Evolutionary conservation across 2,888 invertebrate genomes (phyloP), one percentile per base, ranked within the genome.

Genomic region (Pardosa pseudoannulata): DNA sequence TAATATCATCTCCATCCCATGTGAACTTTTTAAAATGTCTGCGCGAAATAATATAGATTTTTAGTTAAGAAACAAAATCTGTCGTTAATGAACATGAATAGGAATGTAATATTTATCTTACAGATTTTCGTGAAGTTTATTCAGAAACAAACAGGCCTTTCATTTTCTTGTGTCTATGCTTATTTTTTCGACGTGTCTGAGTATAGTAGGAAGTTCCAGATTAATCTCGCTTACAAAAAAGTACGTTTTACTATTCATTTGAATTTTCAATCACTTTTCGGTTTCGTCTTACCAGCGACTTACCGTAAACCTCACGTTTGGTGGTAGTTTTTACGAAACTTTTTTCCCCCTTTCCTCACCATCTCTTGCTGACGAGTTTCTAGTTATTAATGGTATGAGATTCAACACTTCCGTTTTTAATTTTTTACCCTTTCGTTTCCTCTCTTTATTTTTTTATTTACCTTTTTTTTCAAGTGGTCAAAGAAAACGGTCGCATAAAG

Each of bases 351-450:
- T 56, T 23, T 56, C 11, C 23, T 56, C 23, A 23, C 23, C 23
- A 46, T 16, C 46, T 16, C 2, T 46, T 46, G 46, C 46, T 46
- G 46, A 46, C 46, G 46, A 46, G 46, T 46, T 46, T 16, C 23
- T 6, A 23, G 67, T 67, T 32, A 67, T 67, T 67, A 67, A 67
- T 67, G 67, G 27, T 67, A 19, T n/a, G 36, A 16, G 67, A 67
- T 67, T 67, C 67, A 67, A 67, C 67, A 36, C 67, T 32, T 67
- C 67, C 67, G 67, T 67, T 67, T 67, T 23, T 56, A 56, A 23
- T 23, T 56, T 56, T 56, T 56, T 56, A 16, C 23, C 23, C 16
- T 56, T 23, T 11, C n/a, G 7, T 5, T 23, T 23, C 6, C 11
- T 5, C 46, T 16, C 11, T 11, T 46, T 2, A 2, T 11, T 36